Base-by-base conservation (phyloP, 2,113 vertebrate genomes). In the Vidua chalybeata region DNA sequence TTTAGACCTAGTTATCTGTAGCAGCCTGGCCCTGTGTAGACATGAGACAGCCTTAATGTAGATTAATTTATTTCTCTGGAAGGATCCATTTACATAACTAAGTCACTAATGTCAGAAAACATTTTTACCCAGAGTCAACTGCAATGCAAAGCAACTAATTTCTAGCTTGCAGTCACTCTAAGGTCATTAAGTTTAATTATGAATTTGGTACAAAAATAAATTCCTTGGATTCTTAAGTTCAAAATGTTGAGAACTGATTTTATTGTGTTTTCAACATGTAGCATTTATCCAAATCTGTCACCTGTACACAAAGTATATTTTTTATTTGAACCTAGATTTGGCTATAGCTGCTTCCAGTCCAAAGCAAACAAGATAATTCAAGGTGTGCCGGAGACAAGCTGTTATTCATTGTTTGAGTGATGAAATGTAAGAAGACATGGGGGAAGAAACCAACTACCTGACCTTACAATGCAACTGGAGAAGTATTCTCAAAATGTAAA, bases 141-240 rank as follows among this genome's bases (percentile, higher is more conserved):
- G 31, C 41, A 91, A 48, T 58, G 66, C 58, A 87, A 94, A 95
- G 54, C 20, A 93, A 86, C 61, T 93, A 11, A 87, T 91, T 90
- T 95, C 92, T 94, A 91, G 33, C 48, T 97, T 89, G 33, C 39
- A 92, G 68, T 93, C 49, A 71, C 51, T 73, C n/a, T 59, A 61
- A 95, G 93, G 94, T 95, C 59, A 95, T 90, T 82, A 80, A 77
- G 31, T 93, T 74, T 96, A 97, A 95, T 97, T 84, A 91, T 17
- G 15, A 63, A 81, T 80, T 95, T 94, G 67, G 63, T 66, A 84
- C 92, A 33, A 87, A 52, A 94, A 95, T 87, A 66, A 41, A 90
- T 90, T 90, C 62, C 45, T 84, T 93, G 69, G 52, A 64, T 7
- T 64, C 74, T 77, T 83, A 86, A 91, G 84, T 95, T 93, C 15